A percentile compares a stretch with the other conserved stretches of the same genome.
Conservation (phyloP, 2,797 vertebrate species). For the Argentina silus region DNA sequence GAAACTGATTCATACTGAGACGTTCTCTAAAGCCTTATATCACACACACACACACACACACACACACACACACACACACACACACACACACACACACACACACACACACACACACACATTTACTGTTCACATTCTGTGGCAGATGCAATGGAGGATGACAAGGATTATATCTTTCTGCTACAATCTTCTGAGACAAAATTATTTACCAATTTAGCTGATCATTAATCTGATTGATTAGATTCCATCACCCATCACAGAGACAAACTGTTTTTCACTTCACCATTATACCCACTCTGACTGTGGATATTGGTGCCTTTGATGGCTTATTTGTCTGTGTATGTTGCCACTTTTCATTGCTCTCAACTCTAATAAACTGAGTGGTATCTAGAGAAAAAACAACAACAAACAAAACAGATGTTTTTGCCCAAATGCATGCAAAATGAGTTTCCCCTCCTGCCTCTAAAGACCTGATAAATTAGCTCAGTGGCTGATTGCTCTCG, state of each 20-base stretch:
- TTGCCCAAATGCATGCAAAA: slow-evolving; percentile 5
- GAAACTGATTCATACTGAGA: slow-evolving; percentile 73
- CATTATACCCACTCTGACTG: neutral
- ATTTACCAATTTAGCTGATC: slow-evolving; percentile 52
- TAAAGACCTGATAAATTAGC: slow-evolving; percentile 69
- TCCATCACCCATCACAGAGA: slow-evolving; percentile 14
- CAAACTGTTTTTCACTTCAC: slow-evolving; percentile 2
- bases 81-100: neutral
- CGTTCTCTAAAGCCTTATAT: slow-evolving; percentile 57
- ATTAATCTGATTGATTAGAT: slow-evolving; percentile 49
- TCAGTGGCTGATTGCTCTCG: slow-evolving; percentile 64
- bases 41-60: neutral
- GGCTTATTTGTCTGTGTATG: slow-evolving; percentile 54
- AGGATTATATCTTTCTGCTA: slow-evolving; percentile 46
- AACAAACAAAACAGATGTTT: slow-evolving; percentile 72
- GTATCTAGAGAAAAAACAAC: slow-evolving; percentile 60
- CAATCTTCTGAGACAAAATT: slow-evolving; percentile 37
- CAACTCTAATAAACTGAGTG: slow-evolving; percentile 51
- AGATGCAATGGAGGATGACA: slow-evolving; percentile 24
- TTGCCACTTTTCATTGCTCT: slow-evolving; percentile 46
- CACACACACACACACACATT: slow-evolving; percentile 24
- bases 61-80: neutral
- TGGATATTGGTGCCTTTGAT: slow-evolving; percentile 14
- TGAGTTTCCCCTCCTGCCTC: neutral
- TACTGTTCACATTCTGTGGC: slow-evolving; percentile 2